Evolutionary conservation across 2,888 invertebrate species (phyloP).

Genomic region (Pandemis cinnamomeana): DNA sequence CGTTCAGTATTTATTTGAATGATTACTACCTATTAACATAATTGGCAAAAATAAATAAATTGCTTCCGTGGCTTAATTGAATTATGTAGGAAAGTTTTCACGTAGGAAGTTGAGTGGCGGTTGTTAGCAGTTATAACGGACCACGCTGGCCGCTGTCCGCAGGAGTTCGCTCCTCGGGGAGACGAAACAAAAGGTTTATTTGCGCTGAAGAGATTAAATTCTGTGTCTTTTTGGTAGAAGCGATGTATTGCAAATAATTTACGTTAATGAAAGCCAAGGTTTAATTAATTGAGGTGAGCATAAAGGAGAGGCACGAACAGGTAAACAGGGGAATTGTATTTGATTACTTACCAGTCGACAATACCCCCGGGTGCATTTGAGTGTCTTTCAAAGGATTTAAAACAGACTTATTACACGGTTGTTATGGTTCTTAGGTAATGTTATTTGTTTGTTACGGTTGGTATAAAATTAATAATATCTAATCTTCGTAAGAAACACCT

Average conservation of each 20-base stretch:
- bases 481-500: neutral
- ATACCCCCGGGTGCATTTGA: constrained; percentile 31
- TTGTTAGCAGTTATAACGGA: constrained; percentile 36
- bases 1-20: constrained; percentile 11
- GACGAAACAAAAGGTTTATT: constrained; percentile 33
- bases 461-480: neutral
- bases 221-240: constrained; percentile 31
- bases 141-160: constrained; percentile 21
- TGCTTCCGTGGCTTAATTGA: constrained; percentile 33
- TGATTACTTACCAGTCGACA: constrained; percentile 31
- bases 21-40: constrained; percentile 24
- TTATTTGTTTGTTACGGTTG: constrained; percentile 10
- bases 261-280: constrained; percentile 49
- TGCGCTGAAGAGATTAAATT: constrained; percentile 34
- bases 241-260: constrained; percentile 44
- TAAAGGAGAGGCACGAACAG: constrained; percentile 34
- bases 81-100: constrained; percentile 33
- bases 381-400: constrained; percentile 30
- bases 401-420: constrained; percentile 26
- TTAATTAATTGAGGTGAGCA: constrained; percentile 48
- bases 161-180: constrained; percentile 29
- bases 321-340: constrained; percentile 37
- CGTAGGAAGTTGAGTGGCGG: constrained; percentile 33
- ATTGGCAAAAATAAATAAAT: constrained; percentile 12
- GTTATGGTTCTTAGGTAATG: constrained; percentile 13